phyloP scores from a whole-genome alignment of 1,140 invertebrate species.

The Ips nitidus region DNA sequence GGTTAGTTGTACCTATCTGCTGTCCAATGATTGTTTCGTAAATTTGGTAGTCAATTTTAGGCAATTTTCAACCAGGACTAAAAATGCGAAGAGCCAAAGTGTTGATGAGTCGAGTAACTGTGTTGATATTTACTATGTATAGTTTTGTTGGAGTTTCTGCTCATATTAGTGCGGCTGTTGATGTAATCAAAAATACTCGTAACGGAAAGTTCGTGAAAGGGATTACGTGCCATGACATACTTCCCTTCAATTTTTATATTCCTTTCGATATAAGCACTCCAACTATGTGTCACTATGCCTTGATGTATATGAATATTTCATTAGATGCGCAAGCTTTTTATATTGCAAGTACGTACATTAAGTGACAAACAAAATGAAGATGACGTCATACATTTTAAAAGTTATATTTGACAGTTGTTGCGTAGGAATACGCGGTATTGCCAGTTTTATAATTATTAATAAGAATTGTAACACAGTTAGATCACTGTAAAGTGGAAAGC shows the following conservation, averaged over 20 bases:
- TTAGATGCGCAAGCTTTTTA: conserved; percentile 25
- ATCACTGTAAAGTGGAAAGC: too few relatives aligned
- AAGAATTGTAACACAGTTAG: too few relatives aligned
- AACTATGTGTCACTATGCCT: conserved; percentile 21
- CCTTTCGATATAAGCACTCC: conserved; percentile 27
- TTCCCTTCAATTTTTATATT: conserved; percentile 28
- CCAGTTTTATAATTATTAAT: too few relatives aligned
- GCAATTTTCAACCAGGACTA: conserved; percentile 28
- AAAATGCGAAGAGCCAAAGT: conserved; percentile 15
- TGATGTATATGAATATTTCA: conserved; percentile 28
- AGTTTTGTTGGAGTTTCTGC: conserved; percentile 28
- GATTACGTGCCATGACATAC: conserved; percentile 19
- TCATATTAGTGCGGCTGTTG: conserved; percentile 16
- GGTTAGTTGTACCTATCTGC: background rate
- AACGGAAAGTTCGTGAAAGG: conserved; percentile 9
- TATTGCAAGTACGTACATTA: conserved; percentile 25
- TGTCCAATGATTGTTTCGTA: background rate
- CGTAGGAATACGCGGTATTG: too few relatives aligned
- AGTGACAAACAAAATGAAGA: too few relatives aligned
- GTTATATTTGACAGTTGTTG: too few relatives aligned
- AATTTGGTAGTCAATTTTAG: conserved; percentile 2
- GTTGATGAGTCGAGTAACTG: background rate
- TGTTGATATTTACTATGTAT: conserved; percentile 25
- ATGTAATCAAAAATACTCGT: conserved; percentile 17
- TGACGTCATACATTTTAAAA: too few relatives aligned